Evolutionary conservation across 2,113 vertebrate species (phyloP).

Genomic region (Pygoscelis adeliae): DNA sequence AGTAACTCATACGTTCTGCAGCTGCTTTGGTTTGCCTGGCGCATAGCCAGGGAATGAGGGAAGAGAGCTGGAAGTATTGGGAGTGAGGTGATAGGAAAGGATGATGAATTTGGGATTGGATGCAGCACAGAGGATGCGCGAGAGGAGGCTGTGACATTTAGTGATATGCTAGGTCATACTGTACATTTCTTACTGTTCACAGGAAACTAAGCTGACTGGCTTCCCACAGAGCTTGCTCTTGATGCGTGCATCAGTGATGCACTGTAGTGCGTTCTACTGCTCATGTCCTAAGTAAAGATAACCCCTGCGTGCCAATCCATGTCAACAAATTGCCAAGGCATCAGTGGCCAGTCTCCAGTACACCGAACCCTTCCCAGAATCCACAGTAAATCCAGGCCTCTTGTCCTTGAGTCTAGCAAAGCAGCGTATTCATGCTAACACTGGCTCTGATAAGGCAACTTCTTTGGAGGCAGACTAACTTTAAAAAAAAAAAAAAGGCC

Average conservation of each 20-base stretch:
- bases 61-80: background rate
- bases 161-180: background rate
- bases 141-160: background rate
- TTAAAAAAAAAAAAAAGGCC: background rate
- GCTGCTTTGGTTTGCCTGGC: background rate
- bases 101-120: background rate
- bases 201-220: background rate
- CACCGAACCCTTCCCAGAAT: background rate
- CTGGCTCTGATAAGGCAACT: background rate
- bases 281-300: background rate
- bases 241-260: background rate
- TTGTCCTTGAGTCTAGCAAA: background rate
- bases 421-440: background rate
- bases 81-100: background rate
- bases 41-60: background rate
- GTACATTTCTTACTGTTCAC: background rate
- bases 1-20: background rate
- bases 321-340: background rate
- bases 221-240: background rate
- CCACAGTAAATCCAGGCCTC: background rate
- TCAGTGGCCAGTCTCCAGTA: background rate
- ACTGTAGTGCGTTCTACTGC: background rate
- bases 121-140: fast-evolving
- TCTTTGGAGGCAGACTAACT: background rate
- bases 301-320: fast-evolving